Evolutionary conservation across 37 sponge, comb jelly and placozoan genomes (phyloP).

Genomic region (Bolinopsis microptera): DNA sequence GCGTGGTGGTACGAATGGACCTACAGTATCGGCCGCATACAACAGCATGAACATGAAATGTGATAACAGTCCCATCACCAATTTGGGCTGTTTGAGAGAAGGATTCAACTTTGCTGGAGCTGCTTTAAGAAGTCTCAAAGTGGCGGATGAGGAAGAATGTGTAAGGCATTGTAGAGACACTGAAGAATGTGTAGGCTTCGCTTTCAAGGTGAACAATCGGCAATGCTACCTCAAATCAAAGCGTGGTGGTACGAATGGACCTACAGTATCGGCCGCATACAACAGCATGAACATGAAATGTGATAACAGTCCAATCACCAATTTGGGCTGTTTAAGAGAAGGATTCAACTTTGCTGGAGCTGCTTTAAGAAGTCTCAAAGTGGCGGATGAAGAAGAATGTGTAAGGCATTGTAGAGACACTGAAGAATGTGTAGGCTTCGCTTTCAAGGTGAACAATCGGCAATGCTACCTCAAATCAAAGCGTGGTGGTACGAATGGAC

Average conservation of each 20-base stretch:
- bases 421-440: neutral
- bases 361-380: neutral
- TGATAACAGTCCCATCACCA: neutral
- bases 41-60: neutral
- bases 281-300: neutral
- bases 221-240: neutral
- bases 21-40: neutral
- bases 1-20: neutral
- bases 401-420: slow-evolving; percentile 5
- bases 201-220: neutral
- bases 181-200: neutral
- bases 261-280: neutral
- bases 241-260: neutral
- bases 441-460: neutral
- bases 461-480: neutral
- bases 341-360: neutral
- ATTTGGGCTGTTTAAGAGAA: neutral
- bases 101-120: neutral
- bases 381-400: neutral
- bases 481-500: neutral
- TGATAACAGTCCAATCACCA: neutral
- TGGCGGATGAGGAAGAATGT: neutral
- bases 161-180: slow-evolving; percentile 8
- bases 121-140: neutral
- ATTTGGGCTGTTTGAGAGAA: neutral